These are phyloP conservation scores for Elephas maximus DNA, from an alignment of 2,113 vertebrate genomes.

Conservation along the genomic window DNA sequence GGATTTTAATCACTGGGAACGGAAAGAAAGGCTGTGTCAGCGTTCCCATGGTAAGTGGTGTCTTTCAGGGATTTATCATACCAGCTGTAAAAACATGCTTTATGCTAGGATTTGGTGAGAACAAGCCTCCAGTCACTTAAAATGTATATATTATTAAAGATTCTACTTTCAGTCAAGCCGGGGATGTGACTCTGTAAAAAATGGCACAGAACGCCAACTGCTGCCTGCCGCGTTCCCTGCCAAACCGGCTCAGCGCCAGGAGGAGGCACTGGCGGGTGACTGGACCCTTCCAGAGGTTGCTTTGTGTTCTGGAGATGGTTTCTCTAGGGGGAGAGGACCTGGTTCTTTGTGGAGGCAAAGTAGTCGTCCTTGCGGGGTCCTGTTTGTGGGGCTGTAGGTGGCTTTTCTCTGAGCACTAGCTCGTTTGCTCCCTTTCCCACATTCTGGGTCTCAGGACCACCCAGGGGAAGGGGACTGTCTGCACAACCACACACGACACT, in stretches of 20 bases:
- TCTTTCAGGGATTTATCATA: slow-evolving; percentile 20
- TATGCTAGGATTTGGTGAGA: slow-evolving; percentile 22
- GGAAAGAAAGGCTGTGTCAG: slow-evolving; percentile 46
- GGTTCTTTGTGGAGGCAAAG: neutral
- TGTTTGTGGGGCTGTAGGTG: neutral
- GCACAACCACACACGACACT: rapidly evolving
- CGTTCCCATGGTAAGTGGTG: slow-evolving; percentile 61
- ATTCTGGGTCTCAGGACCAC: neutral
- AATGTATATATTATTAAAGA: slow-evolving; percentile 58
- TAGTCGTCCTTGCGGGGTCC: too few relatives aligned
- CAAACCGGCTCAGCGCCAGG: neutral
- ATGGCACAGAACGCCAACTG: neutral
- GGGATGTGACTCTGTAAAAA: slow-evolving; percentile 30
- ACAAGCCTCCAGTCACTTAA: slow-evolving; percentile 17
- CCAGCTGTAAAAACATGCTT: slow-evolving; percentile 67
- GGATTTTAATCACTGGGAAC: slow-evolving; percentile 67
- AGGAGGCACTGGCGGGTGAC: rapidly evolving
- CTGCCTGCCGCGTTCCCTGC: neutral
- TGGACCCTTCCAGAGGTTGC: neutral
- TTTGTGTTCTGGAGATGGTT: neutral
- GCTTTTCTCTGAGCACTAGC: neutral
- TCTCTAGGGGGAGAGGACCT: neutral
- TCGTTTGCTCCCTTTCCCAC: rapidly evolving
- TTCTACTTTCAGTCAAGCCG: slow-evolving; percentile 9
- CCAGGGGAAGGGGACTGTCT: neutral